Conservation (phyloP, 2,113 vertebrate species). For the Garra rufa region DNA sequence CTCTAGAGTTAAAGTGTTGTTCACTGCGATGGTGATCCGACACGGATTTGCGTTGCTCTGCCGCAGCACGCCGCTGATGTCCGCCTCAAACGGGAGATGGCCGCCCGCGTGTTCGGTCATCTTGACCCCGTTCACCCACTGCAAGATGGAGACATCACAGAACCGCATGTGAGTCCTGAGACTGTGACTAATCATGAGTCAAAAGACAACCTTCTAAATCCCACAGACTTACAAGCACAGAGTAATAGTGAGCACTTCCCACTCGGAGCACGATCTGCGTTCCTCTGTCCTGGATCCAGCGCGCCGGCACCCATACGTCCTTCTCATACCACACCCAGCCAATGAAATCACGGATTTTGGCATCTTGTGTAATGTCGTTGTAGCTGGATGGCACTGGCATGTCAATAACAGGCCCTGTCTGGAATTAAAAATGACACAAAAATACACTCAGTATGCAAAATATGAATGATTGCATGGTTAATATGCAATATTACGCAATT, state of each 20-base stretch:
- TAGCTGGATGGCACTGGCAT: slow-evolving; percentile 97
- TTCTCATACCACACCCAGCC: slow-evolving; percentile 98
- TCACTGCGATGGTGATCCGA: slow-evolving; percentile 90
- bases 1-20: slow-evolving; percentile 88
- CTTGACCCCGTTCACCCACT: slow-evolving; percentile 95
- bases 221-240: slow-evolving; percentile 84
- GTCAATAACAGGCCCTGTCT: slow-evolving; percentile 90
- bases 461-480: background rate
- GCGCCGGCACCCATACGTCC: slow-evolving; percentile 79
- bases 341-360: slow-evolving; percentile 77
- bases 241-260: slow-evolving; percentile 90
- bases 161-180: background rate
- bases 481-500: background rate
- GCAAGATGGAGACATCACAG: slow-evolving; percentile 37
- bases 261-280: slow-evolving; percentile 85
- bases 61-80: slow-evolving; percentile 81
- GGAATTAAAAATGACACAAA: slow-evolving; percentile 21
- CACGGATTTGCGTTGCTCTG: slow-evolving; percentile 63
- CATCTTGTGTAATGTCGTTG: slow-evolving; percentile 92
- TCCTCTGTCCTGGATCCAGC: slow-evolving; percentile 78
- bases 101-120: slow-evolving; percentile 89
- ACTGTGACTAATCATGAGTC: slow-evolving; percentile 3
- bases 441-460: background rate
- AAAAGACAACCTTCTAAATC: background rate
- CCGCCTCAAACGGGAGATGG: slow-evolving; percentile 94